A percentile compares a stretch with the other conserved stretches of the same genome.
phyloP scores from a whole-genome alignment of 2,888 invertebrate genomes.

The Deroplatys truncata region DNA sequence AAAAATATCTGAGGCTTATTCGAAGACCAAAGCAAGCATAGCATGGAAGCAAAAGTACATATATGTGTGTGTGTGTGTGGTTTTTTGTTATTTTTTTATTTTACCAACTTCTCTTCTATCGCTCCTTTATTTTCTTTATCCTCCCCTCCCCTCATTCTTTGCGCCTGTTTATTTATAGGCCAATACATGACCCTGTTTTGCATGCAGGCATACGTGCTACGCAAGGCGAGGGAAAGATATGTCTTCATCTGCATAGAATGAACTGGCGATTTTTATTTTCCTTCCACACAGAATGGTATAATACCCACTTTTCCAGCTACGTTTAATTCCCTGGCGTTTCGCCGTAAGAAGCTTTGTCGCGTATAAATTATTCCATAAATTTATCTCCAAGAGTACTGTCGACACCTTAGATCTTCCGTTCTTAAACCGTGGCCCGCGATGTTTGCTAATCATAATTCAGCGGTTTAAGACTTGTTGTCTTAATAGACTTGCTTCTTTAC shows the following conservation, averaged over 20 bases:
- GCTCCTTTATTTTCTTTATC: neutral
- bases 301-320: neutral
- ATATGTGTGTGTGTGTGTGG: neutral
- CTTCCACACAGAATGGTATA: neutral
- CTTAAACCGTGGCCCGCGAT: neutral
- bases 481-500: too few relatives aligned
- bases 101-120: neutral
- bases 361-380: neutral
- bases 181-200: constrained; percentile 1
- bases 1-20: neutral
- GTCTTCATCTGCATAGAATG: neutral
- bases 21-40: neutral
- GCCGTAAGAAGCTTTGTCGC: neutral
- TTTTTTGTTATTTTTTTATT: neutral
- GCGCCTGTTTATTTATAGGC: neutral
- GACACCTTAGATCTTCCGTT: neutral
- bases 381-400: neutral
- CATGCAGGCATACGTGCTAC: neutral
- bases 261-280: neutral
- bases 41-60: neutral
- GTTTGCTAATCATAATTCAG: neutral
- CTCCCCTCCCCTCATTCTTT: neutral
- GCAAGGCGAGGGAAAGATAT: neutral
- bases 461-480: too few relatives aligned
- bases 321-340: neutral